phyloP scores from a whole-genome alignment of 2,113 vertebrate genomes.

The Anser cygnoides region DNA sequence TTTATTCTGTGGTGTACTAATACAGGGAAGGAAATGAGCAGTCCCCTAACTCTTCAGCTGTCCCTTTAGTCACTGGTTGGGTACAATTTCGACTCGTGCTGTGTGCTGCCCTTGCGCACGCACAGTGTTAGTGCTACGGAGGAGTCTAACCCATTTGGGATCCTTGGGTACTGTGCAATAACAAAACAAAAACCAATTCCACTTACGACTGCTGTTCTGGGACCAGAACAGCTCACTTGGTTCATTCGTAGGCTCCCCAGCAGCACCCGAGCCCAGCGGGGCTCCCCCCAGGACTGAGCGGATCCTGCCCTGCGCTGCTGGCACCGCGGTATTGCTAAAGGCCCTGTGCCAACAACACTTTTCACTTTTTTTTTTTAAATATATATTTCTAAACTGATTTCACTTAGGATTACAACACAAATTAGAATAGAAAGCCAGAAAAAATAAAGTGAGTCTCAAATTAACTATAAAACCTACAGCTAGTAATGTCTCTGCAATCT shows the following conservation, averaged over 20 bases:
- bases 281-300: not conserved
- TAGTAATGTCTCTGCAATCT: slow-evolving; percentile 16
- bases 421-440: slow-evolving; percentile 52
- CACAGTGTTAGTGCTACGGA: not conserved
- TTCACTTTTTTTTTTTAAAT: not conserved
- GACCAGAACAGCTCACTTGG: not conserved
- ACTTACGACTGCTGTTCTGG: not conserved
- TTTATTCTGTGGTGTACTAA: not conserved
- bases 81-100: not conserved
- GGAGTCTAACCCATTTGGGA: not conserved
- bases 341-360: not conserved
- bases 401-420: slow-evolving; percentile 34
- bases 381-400: slow-evolving; percentile 45
- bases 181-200: not conserved
- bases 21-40: not conserved
- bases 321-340: not conserved
- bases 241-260: not conserved
- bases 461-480: slow-evolving; percentile 42
- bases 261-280: not conserved
- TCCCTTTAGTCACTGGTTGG: slow-evolving; percentile 41
- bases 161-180: not conserved
- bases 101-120: not conserved
- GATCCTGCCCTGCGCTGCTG: not conserved
- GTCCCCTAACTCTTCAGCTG: not conserved
- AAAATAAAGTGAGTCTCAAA: slow-evolving; percentile 33